Conservation (phyloP, 2,113 vertebrate species). For the Chionomys nivalis region DNA sequence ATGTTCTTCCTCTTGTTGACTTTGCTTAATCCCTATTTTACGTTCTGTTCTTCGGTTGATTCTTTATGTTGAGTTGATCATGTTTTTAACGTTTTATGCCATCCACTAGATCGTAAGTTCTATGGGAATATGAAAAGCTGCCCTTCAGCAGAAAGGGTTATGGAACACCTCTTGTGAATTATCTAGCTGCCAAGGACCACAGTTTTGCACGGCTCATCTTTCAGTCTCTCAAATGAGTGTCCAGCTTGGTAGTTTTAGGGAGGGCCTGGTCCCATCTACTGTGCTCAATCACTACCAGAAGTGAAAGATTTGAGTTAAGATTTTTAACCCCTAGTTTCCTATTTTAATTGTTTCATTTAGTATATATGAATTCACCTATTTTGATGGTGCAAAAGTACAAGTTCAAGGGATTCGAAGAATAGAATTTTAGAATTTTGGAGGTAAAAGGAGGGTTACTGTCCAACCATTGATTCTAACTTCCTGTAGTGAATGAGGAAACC, state of each 20-base stretch:
- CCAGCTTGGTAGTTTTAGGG: not conserved
- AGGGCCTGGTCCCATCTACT: not conserved
- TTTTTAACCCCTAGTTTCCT: not conserved
- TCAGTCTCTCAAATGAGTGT: not conserved
- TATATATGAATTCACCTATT: not conserved
- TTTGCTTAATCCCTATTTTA: not conserved
- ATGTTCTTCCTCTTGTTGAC: not conserved
- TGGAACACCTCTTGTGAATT: not conserved
- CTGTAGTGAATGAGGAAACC: not conserved
- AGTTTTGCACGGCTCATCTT: not conserved
- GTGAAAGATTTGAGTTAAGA: not conserved
- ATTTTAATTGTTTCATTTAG: slow-evolving; percentile 11
- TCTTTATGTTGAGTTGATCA: not conserved
- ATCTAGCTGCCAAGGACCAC: not conserved
- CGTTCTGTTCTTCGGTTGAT: not conserved
- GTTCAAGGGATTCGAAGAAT: not conserved
- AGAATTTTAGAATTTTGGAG: slow-evolving; percentile 5
- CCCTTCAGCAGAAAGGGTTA: not conserved
- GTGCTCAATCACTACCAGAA: not conserved
- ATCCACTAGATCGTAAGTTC: not conserved
- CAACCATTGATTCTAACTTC: not conserved
- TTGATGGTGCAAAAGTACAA: slow-evolving; percentile 9
- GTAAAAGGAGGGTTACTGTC: not conserved
- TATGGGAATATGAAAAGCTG: not conserved
- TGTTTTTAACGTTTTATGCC: not conserved